A percentile compares a stretch with the other conserved stretches of the same genome.
Conservation (phyloP, 2,888 invertebrate species). For the Rhopalosiphum nymphaeae region DNA sequence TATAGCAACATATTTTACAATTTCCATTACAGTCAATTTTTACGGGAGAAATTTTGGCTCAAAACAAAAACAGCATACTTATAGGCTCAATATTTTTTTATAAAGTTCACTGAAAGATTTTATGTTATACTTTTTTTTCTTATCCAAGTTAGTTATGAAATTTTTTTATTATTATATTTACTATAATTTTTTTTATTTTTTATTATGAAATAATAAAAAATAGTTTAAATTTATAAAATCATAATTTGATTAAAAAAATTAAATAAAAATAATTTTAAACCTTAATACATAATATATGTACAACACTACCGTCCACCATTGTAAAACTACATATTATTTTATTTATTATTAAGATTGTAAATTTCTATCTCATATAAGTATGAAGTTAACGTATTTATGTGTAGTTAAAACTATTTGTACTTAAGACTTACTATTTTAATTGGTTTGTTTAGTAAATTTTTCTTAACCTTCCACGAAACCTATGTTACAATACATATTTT, state of each 20-base stretch:
- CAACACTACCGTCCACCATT: not conserved
- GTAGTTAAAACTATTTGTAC: not conserved
- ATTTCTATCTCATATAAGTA: not conserved
- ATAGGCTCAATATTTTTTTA: not conserved
- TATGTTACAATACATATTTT: not conserved
- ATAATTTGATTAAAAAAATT: not conserved
- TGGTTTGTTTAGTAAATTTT: not conserved
- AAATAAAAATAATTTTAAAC: no score
- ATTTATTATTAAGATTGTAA: not conserved
- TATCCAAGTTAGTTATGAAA: not conserved
- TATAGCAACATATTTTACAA: not conserved
- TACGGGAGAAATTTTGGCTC: not conserved
- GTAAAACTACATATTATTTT: not conserved
- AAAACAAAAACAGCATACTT: not conserved
- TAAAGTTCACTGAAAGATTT: not conserved
- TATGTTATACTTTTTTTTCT: not conserved
- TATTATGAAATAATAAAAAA: not conserved
- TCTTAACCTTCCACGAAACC: not conserved
- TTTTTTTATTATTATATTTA: no score
- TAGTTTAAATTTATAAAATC: not conserved
- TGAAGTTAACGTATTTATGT: not conserved
- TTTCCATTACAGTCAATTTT: not conserved
- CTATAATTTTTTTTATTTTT: no score
- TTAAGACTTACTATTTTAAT: not conserved
- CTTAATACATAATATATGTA: no score